A percentile compares a stretch with the other conserved stretches of the same genome.
These are phyloP conservation scores for Formica aserva DNA, from an alignment of 2,888 invertebrate genomes.

Conservation along the genomic window DNA sequence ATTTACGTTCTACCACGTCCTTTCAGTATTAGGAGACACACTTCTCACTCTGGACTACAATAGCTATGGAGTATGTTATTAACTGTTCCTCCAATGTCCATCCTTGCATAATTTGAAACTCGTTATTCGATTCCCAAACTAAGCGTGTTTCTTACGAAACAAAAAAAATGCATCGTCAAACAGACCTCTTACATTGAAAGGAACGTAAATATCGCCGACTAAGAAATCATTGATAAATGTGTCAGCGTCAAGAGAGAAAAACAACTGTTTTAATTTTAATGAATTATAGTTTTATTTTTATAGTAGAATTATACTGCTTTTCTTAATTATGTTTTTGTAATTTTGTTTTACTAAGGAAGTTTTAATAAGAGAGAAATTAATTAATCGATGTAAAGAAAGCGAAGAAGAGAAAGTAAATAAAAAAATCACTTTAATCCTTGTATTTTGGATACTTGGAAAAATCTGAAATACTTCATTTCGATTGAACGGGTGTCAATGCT, in stretches of 20 bases:
- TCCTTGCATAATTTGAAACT: slow-evolving; percentile 36
- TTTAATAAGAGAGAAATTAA: background rate
- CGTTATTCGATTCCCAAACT: slow-evolving; percentile 27
- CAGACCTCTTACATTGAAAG: background rate
- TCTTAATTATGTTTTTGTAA: background rate
- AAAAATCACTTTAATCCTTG: background rate
- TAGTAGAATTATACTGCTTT: background rate
- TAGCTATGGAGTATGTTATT: background rate
- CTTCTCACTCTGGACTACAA: background rate
- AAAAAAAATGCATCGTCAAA: slow-evolving; percentile 16
- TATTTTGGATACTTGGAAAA: slow-evolving; percentile 2
- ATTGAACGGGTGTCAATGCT: slow-evolving; percentile 70
- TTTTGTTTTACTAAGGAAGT: background rate
- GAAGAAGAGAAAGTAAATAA: background rate
- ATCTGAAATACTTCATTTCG: background rate
- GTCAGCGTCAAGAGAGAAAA: slow-evolving; percentile 4
- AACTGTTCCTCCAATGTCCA: background rate
- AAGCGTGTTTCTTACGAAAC: slow-evolving; percentile 23
- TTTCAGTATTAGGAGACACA: background rate
- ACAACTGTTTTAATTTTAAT: slow-evolving; percentile 1
- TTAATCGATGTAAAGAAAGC: background rate
- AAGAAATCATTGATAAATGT: slow-evolving; percentile 32
- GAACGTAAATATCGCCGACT: background rate
- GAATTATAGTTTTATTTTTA: background rate
- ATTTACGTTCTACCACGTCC: background rate